A percentile compares a stretch with the other conserved stretches of the same genome.
Conservation (phyloP, 2,113 vertebrate genomes). For the Rhabdomys dilectus region DNA sequence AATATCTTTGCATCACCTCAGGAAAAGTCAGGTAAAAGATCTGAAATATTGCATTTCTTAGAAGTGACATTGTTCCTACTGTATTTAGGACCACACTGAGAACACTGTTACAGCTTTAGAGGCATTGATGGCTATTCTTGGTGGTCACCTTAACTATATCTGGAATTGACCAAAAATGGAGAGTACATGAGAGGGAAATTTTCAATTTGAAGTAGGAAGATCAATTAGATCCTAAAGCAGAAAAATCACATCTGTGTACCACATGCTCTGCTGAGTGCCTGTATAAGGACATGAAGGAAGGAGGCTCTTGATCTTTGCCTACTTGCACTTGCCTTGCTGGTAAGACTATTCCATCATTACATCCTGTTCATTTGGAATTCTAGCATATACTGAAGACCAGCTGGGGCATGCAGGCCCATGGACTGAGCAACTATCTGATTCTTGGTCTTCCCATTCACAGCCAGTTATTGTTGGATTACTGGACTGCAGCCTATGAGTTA, state of each 20-base stretch:
- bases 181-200: no score
- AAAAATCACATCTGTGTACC: background rate
- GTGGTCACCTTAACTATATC: background rate
- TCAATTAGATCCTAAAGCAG: background rate
- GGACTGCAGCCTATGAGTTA: background rate
- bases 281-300: background rate
- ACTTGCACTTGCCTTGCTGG: background rate
- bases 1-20: background rate
- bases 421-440: background rate
- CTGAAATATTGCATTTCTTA: background rate
- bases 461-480: background rate
- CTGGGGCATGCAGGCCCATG: background rate
- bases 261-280: background rate
- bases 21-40: background rate
- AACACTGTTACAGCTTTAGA: background rate
- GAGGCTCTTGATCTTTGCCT: background rate
- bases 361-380: background rate
- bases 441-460: background rate
- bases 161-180: background rate
- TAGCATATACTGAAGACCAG: background rate
- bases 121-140: background rate
- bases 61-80: background rate
- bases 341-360: background rate
- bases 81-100: background rate
- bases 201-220: background rate